These are phyloP conservation scores for Saturnia pavonia DNA, from an alignment of 2,888 invertebrate genomes.

Conservation along the genomic window DNA sequence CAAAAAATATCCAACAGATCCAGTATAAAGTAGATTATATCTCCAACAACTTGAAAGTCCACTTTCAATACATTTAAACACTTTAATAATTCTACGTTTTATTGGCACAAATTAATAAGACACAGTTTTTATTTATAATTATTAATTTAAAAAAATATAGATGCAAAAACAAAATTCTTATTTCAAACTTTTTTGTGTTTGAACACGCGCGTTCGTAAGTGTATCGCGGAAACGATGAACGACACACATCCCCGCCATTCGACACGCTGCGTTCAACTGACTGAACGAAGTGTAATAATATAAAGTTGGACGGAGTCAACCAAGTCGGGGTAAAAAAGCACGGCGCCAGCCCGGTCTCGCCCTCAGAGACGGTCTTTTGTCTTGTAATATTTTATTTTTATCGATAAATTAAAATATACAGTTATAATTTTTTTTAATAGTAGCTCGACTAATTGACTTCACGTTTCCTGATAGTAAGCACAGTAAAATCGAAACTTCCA, in stretches of 20 bases:
- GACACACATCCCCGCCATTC: conserved; percentile 38
- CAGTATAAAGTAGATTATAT: conserved; percentile 32
- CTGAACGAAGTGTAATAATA: conserved; percentile 40
- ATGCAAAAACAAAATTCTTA: conserved; percentile 25
- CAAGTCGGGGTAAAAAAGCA: conserved; percentile 73
- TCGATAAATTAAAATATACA: not conserved
- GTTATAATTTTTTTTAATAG: no score
- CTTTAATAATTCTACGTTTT: not conserved
- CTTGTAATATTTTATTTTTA: not conserved
- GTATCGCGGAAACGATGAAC: conserved; percentile 28
- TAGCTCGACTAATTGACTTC: not conserved
- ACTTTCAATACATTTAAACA: conserved; percentile 54
- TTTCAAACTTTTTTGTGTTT: conserved; percentile 32
- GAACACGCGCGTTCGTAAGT: conserved; percentile 46
- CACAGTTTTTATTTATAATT: conserved; percentile 27
- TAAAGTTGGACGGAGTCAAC: conserved; percentile 58
- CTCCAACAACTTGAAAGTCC: conserved; percentile 54
- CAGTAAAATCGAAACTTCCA: no score
- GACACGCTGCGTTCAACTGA: conserved; percentile 63
- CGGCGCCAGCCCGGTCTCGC: conserved; percentile 78
- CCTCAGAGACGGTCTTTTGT: conserved; percentile 69
- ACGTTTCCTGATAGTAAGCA: no score
- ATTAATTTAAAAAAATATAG: conserved; percentile 12
- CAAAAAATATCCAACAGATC: conserved; percentile 30
- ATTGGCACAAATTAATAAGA: conserved; percentile 17